phyloP scores from a whole-genome alignment of 2,797 vertebrate species.

The Centroberyx gerrardi region DNA sequence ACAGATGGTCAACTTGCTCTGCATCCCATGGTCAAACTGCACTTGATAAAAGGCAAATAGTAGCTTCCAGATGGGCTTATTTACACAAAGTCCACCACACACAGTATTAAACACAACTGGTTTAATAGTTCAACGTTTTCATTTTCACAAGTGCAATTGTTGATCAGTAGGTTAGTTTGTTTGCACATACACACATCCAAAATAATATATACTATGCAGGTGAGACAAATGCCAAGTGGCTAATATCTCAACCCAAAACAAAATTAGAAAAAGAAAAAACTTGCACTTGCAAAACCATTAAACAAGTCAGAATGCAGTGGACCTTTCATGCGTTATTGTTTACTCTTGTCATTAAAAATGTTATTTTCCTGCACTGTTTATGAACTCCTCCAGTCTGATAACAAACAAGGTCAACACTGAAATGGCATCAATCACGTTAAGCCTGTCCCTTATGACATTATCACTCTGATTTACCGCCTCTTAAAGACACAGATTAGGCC shows the following conservation, averaged over 20 bases:
- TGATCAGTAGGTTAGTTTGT: too few relatives aligned
- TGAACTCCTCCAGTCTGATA: constrained; percentile 52
- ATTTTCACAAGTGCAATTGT: too few relatives aligned
- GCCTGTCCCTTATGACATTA: constrained; percentile 36
- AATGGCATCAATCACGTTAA: constrained; percentile 34
- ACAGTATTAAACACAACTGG: background rate
- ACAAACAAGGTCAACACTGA: constrained; percentile 47
- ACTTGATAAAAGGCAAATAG: too few relatives aligned
- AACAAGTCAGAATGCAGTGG: background rate
- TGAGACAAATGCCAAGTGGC: too few relatives aligned
- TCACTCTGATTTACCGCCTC: constrained; percentile 52
- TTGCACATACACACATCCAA: too few relatives aligned
- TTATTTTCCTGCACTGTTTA: constrained; percentile 56
- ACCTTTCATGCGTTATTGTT: constrained; percentile 45
- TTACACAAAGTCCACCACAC: background rate
- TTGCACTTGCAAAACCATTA: too few relatives aligned
- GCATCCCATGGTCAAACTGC: background rate
- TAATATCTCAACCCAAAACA: too few relatives aligned
- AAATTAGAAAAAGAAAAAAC: too few relatives aligned
- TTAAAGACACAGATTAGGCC: constrained; percentile 41
- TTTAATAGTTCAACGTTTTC: background rate
- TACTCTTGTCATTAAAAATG: constrained; percentile 41
- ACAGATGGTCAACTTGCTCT: background rate
- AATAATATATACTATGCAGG: background rate
- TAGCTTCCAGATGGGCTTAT: background rate